These are phyloP conservation scores for Centropyge bicolor DNA, from an alignment of 2,797 vertebrate genomes.

Conservation along the genomic window DNA sequence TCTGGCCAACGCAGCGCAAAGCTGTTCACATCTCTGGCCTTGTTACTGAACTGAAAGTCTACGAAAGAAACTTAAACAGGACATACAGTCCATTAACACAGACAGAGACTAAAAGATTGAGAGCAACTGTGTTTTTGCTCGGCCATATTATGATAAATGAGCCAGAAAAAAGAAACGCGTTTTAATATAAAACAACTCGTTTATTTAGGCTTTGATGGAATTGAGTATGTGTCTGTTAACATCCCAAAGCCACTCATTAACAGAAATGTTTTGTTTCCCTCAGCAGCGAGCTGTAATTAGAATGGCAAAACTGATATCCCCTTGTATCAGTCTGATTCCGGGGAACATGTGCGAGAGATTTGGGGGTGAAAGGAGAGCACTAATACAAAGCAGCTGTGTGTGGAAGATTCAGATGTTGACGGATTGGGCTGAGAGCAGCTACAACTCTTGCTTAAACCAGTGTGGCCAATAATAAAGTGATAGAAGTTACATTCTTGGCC, in stretches of 20 bases:
- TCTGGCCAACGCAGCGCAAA: slow-evolving; percentile 48
- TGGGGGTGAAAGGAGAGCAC: slow-evolving; percentile 77
- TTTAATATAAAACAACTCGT: slow-evolving; percentile 68
- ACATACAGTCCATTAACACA: slow-evolving; percentile 17
- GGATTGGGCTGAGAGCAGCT: slow-evolving; percentile 74
- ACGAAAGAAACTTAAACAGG: slow-evolving; percentile 19
- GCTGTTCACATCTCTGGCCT: slow-evolving; percentile 49
- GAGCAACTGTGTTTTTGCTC: slow-evolving; percentile 36
- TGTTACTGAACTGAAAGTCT: slow-evolving; percentile 29
- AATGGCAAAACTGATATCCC: slow-evolving; percentile 86
- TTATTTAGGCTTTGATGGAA: slow-evolving; percentile 63
- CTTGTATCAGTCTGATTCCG: slow-evolving; percentile 85
- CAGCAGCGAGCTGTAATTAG: slow-evolving; percentile 82
- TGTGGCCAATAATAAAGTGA: slow-evolving; percentile 81
- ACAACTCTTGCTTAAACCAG: slow-evolving; percentile 75
- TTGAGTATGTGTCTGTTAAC: slow-evolving; percentile 60
- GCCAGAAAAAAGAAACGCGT: slow-evolving; percentile 49
- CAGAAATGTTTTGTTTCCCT: slow-evolving; percentile 78
- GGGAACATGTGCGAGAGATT: slow-evolving; percentile 87
- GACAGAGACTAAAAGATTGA: slow-evolving; percentile 20
- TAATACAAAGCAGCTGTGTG: slow-evolving; percentile 86
- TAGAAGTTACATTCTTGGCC: slow-evolving; percentile 78
- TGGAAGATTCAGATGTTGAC: slow-evolving; percentile 78
- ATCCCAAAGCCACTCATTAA: slow-evolving; percentile 81
- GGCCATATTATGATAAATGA: slow-evolving; percentile 64